A percentile compares a stretch with the other conserved stretches of the same genome.
Evolutionary conservation across 1,140 invertebrate species (phyloP).

Genomic region (Trialeurodes vaporariorum): DNA sequence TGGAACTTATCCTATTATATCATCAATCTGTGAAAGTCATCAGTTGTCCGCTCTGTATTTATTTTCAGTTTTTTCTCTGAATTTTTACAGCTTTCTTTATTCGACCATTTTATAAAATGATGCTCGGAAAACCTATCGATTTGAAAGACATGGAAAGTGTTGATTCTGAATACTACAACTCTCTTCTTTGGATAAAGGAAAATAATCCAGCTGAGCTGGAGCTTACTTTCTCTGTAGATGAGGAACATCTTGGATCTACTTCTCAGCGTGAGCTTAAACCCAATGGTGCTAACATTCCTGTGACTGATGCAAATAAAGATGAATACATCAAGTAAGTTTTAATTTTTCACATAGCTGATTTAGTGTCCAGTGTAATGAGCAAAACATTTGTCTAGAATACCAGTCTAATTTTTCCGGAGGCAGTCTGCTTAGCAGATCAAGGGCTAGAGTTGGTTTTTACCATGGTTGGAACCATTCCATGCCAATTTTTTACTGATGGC

Average conservation of each 20-base stretch:
- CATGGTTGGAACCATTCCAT: too few species aligned
- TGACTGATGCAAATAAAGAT: constrained; percentile 91
- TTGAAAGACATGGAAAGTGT: constrained; percentile 97
- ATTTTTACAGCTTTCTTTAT: constrained; percentile 97
- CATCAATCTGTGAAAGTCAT: too few species aligned
- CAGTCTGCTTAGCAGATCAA: neutral
- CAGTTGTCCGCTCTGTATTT: too few species aligned
- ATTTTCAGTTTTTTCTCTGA: too few species aligned
- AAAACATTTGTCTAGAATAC: neutral
- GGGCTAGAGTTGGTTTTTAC: too few species aligned
- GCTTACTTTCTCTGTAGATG: constrained; percentile 89
- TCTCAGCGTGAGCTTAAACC: constrained; percentile 84
- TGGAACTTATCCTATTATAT: too few species aligned
- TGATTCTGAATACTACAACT: constrained; percentile 97
- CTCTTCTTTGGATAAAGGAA: constrained; percentile 91
- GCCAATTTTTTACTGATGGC: too few species aligned
- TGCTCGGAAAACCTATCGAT: constrained; percentile 87
- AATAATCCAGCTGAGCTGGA: constrained; percentile 93
- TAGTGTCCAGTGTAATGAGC: neutral
- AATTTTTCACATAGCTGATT: neutral
- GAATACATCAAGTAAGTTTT: constrained; percentile 84
- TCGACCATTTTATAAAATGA: constrained; percentile 99
- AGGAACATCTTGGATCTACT: constrained; percentile 91
- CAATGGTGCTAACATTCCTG: constrained; percentile 75
- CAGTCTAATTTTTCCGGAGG: neutral